phyloP scores from a whole-genome alignment of 2,797 vertebrate species.

The Anomalospiza imberbis region DNA sequence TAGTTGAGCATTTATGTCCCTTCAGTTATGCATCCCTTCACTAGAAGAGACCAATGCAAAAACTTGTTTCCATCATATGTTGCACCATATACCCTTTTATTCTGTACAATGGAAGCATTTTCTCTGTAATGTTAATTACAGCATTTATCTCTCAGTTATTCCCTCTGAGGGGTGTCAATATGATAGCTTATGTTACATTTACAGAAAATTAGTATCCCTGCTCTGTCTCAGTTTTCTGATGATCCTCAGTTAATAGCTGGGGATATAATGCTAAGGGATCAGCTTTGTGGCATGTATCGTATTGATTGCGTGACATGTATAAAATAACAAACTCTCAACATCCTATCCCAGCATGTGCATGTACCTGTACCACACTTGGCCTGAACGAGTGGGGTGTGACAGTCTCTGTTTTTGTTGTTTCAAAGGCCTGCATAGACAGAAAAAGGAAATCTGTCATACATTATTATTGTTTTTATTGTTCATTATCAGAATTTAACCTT shows the following conservation, averaged over 20 bases:
- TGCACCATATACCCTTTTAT: neutral
- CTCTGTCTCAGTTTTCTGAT: constrained; percentile 8
- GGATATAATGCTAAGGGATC: neutral
- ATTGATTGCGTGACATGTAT: neutral
- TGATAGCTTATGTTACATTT: neutral
- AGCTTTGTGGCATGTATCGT: neutral
- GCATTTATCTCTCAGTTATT: neutral
- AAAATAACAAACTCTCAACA: neutral
- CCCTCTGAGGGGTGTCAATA: neutral
- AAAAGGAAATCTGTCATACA: neutral
- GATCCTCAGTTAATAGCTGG: neutral
- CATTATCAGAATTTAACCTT: neutral
- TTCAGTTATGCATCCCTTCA: neutral
- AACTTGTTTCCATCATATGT: neutral
- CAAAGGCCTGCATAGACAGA: neutral
- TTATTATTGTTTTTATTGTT: neutral
- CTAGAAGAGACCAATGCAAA: neutral
- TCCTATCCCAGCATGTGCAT: neutral
- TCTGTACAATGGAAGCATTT: neutral
- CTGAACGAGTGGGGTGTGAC: neutral
- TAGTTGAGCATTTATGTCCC: neutral
- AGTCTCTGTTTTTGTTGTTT: neutral
- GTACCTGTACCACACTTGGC: neutral
- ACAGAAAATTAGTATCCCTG: neutral
- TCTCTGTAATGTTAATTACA: neutral